A percentile compares a stretch with the other conserved stretches of the same genome.
Conservation (phyloP, 2,888 invertebrate species). For the Andrena marginata region DNA sequence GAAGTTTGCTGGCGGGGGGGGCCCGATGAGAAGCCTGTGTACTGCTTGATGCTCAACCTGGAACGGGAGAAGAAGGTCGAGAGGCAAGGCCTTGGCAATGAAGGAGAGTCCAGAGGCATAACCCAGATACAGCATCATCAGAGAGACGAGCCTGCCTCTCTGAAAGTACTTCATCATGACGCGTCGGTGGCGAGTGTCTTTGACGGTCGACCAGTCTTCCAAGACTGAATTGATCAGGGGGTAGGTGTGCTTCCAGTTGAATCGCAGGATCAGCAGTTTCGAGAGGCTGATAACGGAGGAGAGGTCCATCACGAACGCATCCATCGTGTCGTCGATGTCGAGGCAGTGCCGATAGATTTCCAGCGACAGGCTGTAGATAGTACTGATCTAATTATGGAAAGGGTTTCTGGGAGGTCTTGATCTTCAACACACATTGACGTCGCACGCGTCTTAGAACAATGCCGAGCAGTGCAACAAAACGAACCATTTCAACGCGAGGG, state of each 20-base stretch:
- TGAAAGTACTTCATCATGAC: slow-evolving; percentile 58
- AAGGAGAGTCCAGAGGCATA: slow-evolving; percentile 60
- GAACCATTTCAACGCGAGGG: background rate
- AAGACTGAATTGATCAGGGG: slow-evolving; percentile 47
- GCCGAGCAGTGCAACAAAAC: no score
- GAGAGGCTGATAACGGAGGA: slow-evolving; percentile 54
- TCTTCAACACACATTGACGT: no score
- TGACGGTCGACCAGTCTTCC: slow-evolving; percentile 54
- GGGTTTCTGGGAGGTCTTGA: background rate
- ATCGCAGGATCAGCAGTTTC: slow-evolving; percentile 53
- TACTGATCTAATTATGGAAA: slow-evolving; percentile 56
- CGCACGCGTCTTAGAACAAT: no score
- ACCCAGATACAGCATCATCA: slow-evolving; percentile 59
- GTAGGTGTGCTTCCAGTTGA: slow-evolving; percentile 49
- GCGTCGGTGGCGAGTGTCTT: slow-evolving; percentile 31
- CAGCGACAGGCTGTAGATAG: slow-evolving; percentile 57
- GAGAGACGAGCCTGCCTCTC: slow-evolving; percentile 56
- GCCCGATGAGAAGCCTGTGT: background rate
- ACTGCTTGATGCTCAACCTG: slow-evolving; percentile 18
- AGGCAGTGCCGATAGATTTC: slow-evolving; percentile 61
- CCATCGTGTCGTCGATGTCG: slow-evolving; percentile 62
- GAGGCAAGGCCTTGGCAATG: slow-evolving; percentile 49
- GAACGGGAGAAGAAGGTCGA: slow-evolving; percentile 23
- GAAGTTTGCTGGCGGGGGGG: background rate
- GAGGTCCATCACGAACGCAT: slow-evolving; percentile 62